Percentiles rank a stretch among this genome's conserved stretches.
These are phyloP conservation scores for Carapus acus DNA, from an alignment of 2,797 vertebrate genomes.

Conservation along the genomic window DNA sequence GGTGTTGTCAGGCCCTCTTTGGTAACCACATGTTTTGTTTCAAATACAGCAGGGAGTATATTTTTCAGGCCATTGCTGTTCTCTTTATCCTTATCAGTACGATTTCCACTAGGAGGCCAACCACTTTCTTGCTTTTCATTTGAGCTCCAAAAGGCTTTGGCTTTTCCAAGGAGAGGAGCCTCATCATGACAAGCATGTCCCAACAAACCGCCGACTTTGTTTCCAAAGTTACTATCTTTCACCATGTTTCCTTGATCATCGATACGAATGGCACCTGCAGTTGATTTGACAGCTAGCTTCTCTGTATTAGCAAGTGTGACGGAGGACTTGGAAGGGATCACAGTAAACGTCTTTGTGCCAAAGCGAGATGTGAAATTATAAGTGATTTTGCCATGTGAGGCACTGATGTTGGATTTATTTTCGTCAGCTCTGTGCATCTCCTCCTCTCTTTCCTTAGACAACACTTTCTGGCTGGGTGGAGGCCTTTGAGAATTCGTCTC, in stretches of 20 bases:
- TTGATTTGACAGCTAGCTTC: constrained; percentile 62
- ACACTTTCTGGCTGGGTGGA: constrained; percentile 23
- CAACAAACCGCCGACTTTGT: constrained; percentile 38
- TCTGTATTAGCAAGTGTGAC: constrained; percentile 47
- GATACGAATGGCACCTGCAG: constrained; percentile 85
- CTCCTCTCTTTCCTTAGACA: constrained; percentile 23
- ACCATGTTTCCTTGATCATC: constrained; percentile 93
- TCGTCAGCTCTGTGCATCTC: constrained; percentile 31
- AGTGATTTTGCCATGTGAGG: constrained; percentile 64
- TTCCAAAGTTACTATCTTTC: constrained; percentile 25
- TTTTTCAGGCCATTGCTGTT: constrained; percentile 35
- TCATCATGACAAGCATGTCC: constrained; percentile 45
- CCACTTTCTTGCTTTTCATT: constrained; percentile 62
- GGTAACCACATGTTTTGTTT: constrained; percentile 41
- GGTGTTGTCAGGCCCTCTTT: constrained; percentile 29
- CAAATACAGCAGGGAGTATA: constrained; percentile 21
- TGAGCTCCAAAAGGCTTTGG: constrained; percentile 84
- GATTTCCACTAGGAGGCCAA: constrained; percentile 24
- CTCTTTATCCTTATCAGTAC: constrained; percentile 47
- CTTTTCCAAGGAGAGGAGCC: constrained; percentile 70
- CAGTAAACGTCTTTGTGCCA: constrained; percentile 90
- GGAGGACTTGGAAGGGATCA: constrained; percentile 82
- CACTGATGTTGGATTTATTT: constrained; percentile 23
- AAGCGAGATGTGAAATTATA: constrained; percentile 73
- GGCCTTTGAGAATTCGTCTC: constrained; percentile 35